These are phyloP conservation scores for Pseudachorutes palmiensis DNA, from an alignment of 1,140 invertebrate species.

Conservation along the genomic window DNA sequence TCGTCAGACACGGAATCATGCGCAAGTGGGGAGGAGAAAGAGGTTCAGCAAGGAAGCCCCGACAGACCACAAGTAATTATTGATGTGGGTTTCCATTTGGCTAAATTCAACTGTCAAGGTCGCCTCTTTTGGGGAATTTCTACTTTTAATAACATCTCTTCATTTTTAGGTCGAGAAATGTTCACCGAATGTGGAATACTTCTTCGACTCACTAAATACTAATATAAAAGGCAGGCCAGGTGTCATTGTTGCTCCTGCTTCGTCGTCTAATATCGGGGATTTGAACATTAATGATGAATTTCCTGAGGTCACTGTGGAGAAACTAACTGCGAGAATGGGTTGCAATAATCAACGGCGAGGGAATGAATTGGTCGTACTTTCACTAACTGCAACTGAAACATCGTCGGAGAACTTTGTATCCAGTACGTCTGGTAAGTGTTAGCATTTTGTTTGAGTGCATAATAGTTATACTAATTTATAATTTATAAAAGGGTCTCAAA, in stretches of 20 bases:
- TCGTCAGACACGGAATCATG: not conserved
- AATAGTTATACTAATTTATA: not conserved
- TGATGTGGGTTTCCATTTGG: no score
- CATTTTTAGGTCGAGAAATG: no score
- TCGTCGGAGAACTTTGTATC: conserved; percentile 3
- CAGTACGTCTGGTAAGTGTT: conserved; percentile 5
- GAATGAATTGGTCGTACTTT: not conserved
- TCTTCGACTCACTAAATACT: no score
- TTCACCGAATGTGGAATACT: no score
- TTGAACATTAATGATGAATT: not conserved
- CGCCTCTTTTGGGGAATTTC: no score
- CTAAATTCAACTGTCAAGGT: no score
- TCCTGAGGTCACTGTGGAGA: not conserved
- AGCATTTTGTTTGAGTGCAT: not conserved
- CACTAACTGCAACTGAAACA: no score
- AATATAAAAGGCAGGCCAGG: not conserved
- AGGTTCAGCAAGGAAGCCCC: no score
- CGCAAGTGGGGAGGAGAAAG: no score
- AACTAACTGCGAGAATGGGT: not conserved
- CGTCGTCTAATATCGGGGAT: conserved; percentile 2
- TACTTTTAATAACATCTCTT: no score
- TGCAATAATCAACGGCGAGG: not conserved
- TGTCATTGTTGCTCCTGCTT: not conserved
- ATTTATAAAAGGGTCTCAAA: not conserved
- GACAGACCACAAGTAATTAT: no score